A percentile compares a stretch with the other conserved stretches of the same genome.
phyloP scores from a whole-genome alignment of 2,797 vertebrate species.

The Cuculus canorus region DNA sequence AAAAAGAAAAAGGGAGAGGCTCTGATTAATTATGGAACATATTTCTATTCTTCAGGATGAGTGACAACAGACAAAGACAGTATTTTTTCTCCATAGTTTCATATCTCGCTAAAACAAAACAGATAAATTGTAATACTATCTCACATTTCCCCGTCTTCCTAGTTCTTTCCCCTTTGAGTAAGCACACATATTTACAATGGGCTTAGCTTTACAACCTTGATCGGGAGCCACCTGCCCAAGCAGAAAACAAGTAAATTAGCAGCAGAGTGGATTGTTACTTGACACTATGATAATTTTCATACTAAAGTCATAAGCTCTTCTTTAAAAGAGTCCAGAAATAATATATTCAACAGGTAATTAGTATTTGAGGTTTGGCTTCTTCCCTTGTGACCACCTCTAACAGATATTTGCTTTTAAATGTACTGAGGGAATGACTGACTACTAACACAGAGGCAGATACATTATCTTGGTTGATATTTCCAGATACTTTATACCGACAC shows the following conservation, averaged over 20 bases:
- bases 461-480: slow-evolving; percentile 33
- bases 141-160: neutral
- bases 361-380: slow-evolving; percentile 29
- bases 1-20: neutral
- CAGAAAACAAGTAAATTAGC: slow-evolving; percentile 35
- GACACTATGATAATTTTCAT: neutral
- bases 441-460: neutral
- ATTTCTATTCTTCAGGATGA: neutral
- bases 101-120: neutral
- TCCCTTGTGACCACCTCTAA: slow-evolving; percentile 39
- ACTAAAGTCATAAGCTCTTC: neutral
- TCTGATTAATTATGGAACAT: neutral
- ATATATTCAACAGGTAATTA: slow-evolving; percentile 60
- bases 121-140: neutral
- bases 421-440: slow-evolving; percentile 29
- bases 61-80: slow-evolving; percentile 6
- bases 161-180: neutral
- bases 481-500: neutral
- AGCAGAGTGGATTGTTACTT: neutral
- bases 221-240: slow-evolving; percentile 5
- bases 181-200: slow-evolving; percentile 19
- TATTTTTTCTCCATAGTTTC: neutral
- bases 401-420: slow-evolving; percentile 67
- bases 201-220: slow-evolving; percentile 1
- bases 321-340: slow-evolving; percentile 8